Conservation (phyloP, 2,113 vertebrate species). For the Phalacrocorax carbo region DNA sequence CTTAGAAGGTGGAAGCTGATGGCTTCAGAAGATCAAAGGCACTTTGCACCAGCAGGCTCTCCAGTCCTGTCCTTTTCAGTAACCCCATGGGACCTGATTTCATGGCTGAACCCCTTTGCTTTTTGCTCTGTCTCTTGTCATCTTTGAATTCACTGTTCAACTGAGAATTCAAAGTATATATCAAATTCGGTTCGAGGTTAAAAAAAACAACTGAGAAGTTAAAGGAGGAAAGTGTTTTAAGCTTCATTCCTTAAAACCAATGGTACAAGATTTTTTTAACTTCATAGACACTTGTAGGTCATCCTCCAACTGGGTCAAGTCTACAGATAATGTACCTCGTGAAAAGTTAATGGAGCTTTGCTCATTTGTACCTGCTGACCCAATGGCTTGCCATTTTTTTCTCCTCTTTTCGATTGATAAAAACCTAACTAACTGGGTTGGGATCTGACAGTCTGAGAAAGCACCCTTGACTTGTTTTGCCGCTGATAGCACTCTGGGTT, state of each 20-base stretch:
- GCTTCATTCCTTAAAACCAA: not conserved
- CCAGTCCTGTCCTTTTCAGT: not conserved
- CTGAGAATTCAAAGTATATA: not conserved
- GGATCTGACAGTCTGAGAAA: not conserved
- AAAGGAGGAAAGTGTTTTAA: not conserved
- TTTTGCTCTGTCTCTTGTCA: not conserved
- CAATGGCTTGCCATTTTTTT: not conserved
- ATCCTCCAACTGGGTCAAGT: not conserved
- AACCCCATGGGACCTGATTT: not conserved
- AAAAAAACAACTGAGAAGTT: not conserved
- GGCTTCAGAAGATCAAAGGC: not conserved
- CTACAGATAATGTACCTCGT: not conserved
- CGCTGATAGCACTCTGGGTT: not conserved
- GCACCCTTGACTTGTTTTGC: not conserved
- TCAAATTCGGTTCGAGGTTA: not conserved
- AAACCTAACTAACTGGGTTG: not conserved
- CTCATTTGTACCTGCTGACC: not conserved
- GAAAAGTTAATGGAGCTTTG: not conserved
- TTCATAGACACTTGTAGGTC: not conserved
- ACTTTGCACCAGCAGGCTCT: not conserved
- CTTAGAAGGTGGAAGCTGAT: not conserved
- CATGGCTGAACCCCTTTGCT: not conserved
- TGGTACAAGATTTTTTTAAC: not conserved
- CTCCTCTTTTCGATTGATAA: not conserved
- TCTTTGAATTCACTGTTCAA: not conserved